Percentiles rank a stretch among this genome's conserved stretches.
Conservation (phyloP, 2,797 vertebrate species). For the Sebastes cheni region DNA sequence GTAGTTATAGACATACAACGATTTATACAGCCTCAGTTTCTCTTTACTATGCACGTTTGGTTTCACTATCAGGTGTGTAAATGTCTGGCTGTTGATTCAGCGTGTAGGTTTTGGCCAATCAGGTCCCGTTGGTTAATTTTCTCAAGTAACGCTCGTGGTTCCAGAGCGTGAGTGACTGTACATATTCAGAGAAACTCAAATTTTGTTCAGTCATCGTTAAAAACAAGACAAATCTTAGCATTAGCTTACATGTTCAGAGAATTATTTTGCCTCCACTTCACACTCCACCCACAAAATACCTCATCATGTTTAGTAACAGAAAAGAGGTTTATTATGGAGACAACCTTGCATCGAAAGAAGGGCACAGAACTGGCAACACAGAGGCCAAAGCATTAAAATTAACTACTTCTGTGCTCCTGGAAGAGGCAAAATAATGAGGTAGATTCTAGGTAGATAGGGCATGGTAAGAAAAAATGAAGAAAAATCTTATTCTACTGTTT, state of each 20-base stretch:
- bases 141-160: background rate
- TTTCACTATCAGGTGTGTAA: background rate
- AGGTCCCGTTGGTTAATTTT: background rate
- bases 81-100: background rate
- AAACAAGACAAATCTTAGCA: background rate
- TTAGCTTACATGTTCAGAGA: too few species aligned
- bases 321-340: too few species aligned
- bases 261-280: too few species aligned
- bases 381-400: slow-evolving; percentile 12
- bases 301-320: too few species aligned
- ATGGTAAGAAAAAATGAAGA: background rate
- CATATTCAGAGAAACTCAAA: too few species aligned
- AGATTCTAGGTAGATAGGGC: background rate
- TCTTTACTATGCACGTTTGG: background rate
- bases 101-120: too few species aligned
- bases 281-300: too few species aligned
- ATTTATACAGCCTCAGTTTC: background rate
- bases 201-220: background rate
- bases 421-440: background rate
- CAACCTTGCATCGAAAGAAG: background rate
- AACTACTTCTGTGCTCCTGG: background rate
- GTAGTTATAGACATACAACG: background rate
- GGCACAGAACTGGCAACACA: background rate
- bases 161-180: too few species aligned
- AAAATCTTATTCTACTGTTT: background rate